Base-by-base conservation (phyloP, 2,888 invertebrate genomes). In the Rhogogaster chlorosoma region DNA sequence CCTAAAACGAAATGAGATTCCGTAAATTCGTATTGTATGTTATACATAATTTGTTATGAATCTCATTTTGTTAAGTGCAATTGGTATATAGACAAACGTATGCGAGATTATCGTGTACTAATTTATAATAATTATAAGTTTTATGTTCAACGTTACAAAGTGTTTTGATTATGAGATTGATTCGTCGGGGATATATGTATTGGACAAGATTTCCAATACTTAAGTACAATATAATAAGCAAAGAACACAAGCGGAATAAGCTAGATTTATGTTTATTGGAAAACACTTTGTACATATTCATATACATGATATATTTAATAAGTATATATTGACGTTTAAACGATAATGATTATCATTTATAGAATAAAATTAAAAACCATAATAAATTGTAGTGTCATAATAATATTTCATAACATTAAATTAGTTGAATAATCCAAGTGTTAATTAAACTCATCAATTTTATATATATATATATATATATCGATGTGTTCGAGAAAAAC, bases 101-200 rank as follows among this genome's bases (percentile, higher is more conserved):
- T 86, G 83, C 85, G 70, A 61, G 83, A 86, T 87, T 80, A 86
- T 87, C 88, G 71, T 73, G n/a, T 73, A 88, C 86, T 85, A 87
- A 88, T 90, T 90, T 90, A 90, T 89, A 87, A 85, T 85, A 89
- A 88, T 86, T 73, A 87, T 88, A 88, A 87, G 86, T 84, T 85
- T 87, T 71, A 86, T 84, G 83, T 84, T 85, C 73, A 83, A 70
- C 86, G 53, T 85, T 85, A 85, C 85, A 85, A 84, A 83, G 85
- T 85, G 85, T 85, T 85, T 85, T 83, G 75, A 83, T 75, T 84
- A 73, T 75, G 22, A 67, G 82, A 18, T 85, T 70, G 32, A 86
- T 83, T 70, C 57, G 67, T 67, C 29, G 49, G 67, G 67, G 83
- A 67, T 83, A 67, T 83, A 32, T 67, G 67, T 83, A 83, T 67